phyloP scores from a whole-genome alignment of 2,888 invertebrate species.

The Panzeria rudis region DNA sequence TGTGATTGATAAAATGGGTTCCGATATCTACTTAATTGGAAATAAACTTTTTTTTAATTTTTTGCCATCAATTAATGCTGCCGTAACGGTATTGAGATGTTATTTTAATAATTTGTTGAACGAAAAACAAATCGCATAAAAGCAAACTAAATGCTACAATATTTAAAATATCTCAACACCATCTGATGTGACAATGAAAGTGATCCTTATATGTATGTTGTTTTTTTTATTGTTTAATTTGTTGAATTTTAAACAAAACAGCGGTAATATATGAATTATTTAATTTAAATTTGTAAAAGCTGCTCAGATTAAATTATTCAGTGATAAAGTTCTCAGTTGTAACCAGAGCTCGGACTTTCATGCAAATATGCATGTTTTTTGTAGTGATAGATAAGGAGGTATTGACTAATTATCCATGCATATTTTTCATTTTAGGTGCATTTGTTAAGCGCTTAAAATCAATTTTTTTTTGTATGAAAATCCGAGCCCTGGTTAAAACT shows the following conservation, averaged over 20 bases:
- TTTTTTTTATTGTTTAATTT: too few relatives aligned
- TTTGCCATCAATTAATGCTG: slow-evolving; percentile 30
- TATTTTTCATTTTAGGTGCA: too few relatives aligned
- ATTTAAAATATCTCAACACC: slow-evolving; percentile 2
- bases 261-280: neutral
- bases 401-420: too few relatives aligned
- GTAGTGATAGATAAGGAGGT: too few relatives aligned
- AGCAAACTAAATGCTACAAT: neutral
- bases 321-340: too few relatives aligned
- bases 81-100: slow-evolving; percentile 19
- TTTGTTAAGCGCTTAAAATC: too few relatives aligned
- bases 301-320: neutral
- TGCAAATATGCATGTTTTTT: too few relatives aligned
- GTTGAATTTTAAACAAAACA: neutral
- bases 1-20: slow-evolving; percentile 40
- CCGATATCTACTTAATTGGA: slow-evolving; percentile 43
- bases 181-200: slow-evolving; percentile 6
- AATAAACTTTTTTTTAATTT: slow-evolving; percentile 17
- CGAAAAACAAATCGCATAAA: slow-evolving; percentile 1
- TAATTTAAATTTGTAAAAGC: neutral
- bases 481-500: too few relatives aligned
- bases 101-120: slow-evolving; percentile 26
- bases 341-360: too few relatives aligned
- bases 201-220: neutral
- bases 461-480: too few relatives aligned